Evolutionary conservation across 2,888 invertebrate species (phyloP).

Genomic region (Theodoxus fluviatilis): DNA sequence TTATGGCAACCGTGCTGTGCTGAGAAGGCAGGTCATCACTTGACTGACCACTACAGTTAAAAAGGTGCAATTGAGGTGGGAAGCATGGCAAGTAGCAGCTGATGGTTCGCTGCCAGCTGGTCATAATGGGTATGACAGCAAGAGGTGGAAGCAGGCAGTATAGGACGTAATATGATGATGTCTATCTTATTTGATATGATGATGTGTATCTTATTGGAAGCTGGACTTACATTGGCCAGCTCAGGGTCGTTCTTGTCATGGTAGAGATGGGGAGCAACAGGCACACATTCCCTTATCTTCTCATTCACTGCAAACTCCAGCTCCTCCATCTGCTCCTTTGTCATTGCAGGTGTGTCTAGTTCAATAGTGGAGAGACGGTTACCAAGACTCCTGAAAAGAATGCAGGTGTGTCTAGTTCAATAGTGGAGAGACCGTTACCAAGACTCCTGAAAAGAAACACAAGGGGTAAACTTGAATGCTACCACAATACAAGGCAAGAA

Average conservation of each 20-base stretch:
- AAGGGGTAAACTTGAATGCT: neutral
- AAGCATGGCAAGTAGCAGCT: no score
- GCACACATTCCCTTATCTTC: slow-evolving; percentile 73
- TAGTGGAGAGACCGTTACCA: slow-evolving; percentile 76
- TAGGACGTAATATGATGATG: no score
- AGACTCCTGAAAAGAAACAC: slow-evolving; percentile 72
- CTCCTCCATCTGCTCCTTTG: slow-evolving; percentile 52
- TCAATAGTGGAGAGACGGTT: slow-evolving; percentile 79
- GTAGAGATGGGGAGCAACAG: slow-evolving; percentile 74
- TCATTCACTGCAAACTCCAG: slow-evolving; percentile 75
- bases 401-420: slow-evolving; percentile 71
- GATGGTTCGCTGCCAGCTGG: no score
- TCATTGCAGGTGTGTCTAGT: slow-evolving; percentile 65
- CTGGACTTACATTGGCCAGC: slow-evolving; percentile 64
- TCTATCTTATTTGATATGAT: no score
- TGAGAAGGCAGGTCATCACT: no score
- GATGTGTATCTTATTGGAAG: neutral
- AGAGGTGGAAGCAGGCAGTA: no score
- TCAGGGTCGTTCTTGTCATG: slow-evolving; percentile 72
- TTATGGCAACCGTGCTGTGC: no score
- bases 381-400: slow-evolving; percentile 75
- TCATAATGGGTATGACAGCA: no score
- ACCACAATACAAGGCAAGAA: no score
- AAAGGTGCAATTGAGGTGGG: no score
- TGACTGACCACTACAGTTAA: no score